Conservation (phyloP, 2,113 vertebrate genomes). For the Sebastes fasciatus region DNA sequence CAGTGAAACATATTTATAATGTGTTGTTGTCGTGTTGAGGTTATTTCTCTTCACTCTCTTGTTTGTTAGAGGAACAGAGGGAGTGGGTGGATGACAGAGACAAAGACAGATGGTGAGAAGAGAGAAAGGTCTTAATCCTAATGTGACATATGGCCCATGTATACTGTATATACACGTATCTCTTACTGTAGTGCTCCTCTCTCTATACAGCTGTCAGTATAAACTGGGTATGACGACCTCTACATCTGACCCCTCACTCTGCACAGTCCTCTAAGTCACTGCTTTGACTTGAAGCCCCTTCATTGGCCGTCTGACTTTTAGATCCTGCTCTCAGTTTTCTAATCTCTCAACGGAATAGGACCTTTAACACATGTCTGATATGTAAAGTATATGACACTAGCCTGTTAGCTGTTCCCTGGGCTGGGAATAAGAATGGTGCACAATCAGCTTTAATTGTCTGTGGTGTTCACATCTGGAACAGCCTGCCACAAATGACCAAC, state of each 20-base stretch:
- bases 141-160: slow-evolving; percentile 53
- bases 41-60: slow-evolving; percentile 15
- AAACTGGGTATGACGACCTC: not conserved
- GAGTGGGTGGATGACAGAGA: slow-evolving; percentile 20
- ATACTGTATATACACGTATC: not conserved
- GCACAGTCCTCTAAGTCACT: not conserved
- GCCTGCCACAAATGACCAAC: not conserved
- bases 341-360: not conserved
- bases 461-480: not conserved
- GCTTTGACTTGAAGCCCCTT: not conserved
- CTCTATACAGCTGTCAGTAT: not conserved
- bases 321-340: too few species aligned
- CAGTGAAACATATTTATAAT: not conserved
- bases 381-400: not conserved
- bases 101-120: slow-evolving; percentile 62
- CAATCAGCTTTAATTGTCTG: not conserved
- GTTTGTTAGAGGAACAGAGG: slow-evolving; percentile 2
- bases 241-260: slow-evolving; percentile 3
- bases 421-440: not conserved
- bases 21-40: not conserved
- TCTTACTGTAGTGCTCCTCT: not conserved
- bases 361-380: not conserved
- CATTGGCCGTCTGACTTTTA: not conserved
- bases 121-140: slow-evolving; percentile 64
- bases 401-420: not conserved